Evolutionary conservation across 2,888 invertebrate genomes (phyloP).

Genomic region (Drosophila buzzatii): DNA sequence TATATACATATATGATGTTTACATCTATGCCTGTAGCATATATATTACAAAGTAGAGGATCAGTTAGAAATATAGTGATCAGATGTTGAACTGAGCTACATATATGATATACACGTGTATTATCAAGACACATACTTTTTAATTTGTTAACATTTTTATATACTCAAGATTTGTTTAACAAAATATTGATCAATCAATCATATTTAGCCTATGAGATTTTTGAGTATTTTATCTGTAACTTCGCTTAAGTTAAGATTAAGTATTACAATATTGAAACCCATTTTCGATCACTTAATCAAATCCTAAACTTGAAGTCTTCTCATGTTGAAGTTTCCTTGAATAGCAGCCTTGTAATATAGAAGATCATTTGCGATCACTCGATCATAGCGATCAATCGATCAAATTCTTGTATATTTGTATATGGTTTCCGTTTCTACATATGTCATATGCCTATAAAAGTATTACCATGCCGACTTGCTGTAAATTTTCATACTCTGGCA

Average conservation of each 20-base stretch:
- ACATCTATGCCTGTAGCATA: neutral
- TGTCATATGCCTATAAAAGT: too few species aligned
- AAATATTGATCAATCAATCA: neutral
- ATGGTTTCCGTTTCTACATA: neutral
- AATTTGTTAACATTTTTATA: neutral
- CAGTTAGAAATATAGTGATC: neutral
- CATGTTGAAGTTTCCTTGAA: neutral
- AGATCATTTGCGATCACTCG: neutral
- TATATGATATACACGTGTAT: neutral
- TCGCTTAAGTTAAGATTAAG: neutral
- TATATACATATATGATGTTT: neutral
- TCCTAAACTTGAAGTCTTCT: neutral
- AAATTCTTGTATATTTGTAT: neutral
- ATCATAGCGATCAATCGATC: neutral
- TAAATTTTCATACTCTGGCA: constrained; percentile 7
- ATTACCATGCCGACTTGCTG: neutral
- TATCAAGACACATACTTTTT: neutral
- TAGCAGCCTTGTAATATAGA: neutral
- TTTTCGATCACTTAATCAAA: neutral
- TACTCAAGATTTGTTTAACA: neutral
- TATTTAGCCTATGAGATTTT: neutral
- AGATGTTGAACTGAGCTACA: neutral
- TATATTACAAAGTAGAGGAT: neutral
- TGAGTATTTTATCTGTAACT: neutral
- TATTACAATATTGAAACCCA: too few species aligned